These are phyloP conservation scores for Neotoma lepida DNA, from an alignment of 2,113 vertebrate genomes.

Conservation along the genomic window DNA sequence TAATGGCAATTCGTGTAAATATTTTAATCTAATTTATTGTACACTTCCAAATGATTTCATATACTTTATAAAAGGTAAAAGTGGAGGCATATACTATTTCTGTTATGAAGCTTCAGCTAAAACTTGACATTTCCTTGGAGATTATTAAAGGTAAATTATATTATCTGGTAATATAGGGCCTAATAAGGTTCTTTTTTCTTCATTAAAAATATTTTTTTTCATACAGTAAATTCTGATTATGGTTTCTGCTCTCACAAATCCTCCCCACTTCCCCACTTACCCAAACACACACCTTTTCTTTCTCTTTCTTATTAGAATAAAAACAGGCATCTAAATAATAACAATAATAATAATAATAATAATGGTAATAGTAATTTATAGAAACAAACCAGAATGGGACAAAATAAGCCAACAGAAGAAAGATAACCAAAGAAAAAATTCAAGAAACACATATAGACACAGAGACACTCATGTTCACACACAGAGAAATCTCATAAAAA, in stretches of 20 bases:
- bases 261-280: neutral
- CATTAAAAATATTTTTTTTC: neutral
- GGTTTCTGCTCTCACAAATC: neutral
- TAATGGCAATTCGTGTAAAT: slow-evolving; percentile 65
- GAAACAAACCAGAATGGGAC: neutral
- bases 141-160: slow-evolving; percentile 59
- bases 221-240: neutral
- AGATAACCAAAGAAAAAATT: neutral
- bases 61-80: slow-evolving; percentile 73
- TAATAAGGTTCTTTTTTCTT: neutral
- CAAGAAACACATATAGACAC: neutral
- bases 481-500: neutral
- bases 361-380: neutral
- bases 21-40: slow-evolving; percentile 77
- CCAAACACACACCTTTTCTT: neutral
- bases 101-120: slow-evolving; percentile 66
- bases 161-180: slow-evolving; percentile 27
- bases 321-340: neutral
- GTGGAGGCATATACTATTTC: slow-evolving; percentile 47
- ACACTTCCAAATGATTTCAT: slow-evolving; percentile 56
- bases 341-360: neutral
- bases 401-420: neutral
- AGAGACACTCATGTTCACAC: neutral
- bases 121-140: slow-evolving; percentile 67
- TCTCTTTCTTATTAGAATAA: neutral